These are phyloP conservation scores for Caenorhabditis panamensis DNA, from an alignment of 2,888 invertebrate species.

Conservation along the genomic window DNA sequence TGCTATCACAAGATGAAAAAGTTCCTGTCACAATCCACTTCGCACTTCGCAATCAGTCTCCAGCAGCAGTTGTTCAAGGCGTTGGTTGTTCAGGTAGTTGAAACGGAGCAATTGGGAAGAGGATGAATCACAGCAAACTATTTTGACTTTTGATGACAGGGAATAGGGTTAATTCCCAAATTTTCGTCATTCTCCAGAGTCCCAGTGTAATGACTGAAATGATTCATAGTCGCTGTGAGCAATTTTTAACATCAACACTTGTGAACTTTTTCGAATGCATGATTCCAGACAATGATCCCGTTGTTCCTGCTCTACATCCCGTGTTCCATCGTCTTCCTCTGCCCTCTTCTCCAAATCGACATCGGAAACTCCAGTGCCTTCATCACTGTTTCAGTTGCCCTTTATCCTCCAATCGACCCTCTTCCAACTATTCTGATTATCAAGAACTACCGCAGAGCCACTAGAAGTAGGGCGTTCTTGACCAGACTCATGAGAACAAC, in stretches of 20 bases:
- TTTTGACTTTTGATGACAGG: too few relatives aligned
- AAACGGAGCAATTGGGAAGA: neutral
- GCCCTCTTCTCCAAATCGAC: constrained; percentile 15
- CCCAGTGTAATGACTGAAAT: too few relatives aligned
- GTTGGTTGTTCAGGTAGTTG: constrained; percentile 25
- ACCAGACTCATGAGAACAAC: neutral
- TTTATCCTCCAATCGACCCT: constrained; percentile 36
- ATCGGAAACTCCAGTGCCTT: constrained; percentile 32
- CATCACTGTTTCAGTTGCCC: constrained; percentile 25
- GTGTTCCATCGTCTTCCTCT: constrained; percentile 17
- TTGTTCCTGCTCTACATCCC: constrained; percentile 30
- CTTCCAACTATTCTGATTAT: constrained; percentile 32
- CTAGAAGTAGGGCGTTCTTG: neutral
- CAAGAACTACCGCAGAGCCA: constrained; percentile 27
- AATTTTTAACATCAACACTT: too few relatives aligned
- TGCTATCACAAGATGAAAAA: constrained; percentile 28
- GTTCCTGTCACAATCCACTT: constrained; percentile 7
- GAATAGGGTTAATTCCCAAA: too few relatives aligned
- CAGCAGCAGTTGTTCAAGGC: constrained; percentile 47
- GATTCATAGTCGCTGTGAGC: too few relatives aligned
- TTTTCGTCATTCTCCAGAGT: too few relatives aligned
- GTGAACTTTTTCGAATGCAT: too few relatives aligned
- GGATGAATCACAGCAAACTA: too few relatives aligned
- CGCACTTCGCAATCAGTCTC: constrained; percentile 22
- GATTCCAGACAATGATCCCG: constrained; percentile 33